Evolutionary conservation across 2,888 invertebrate species (phyloP), one percentile per base, ranked within the genome.

Genomic region (Ophioninae sp.): DNA sequence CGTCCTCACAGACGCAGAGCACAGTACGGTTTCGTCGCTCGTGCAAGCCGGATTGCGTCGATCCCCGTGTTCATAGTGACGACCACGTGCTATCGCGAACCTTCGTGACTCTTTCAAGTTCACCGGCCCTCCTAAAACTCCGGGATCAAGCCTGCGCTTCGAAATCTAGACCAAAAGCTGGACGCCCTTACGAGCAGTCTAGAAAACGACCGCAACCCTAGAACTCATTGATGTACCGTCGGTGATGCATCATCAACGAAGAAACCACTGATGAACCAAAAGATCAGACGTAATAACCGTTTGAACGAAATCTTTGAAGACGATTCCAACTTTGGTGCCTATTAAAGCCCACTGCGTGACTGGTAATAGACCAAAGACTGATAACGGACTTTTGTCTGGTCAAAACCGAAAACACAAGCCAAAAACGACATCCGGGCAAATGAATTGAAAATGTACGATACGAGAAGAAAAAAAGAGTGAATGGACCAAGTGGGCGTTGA

Each of bases 1-100:
- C 89, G 90, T 88, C 89, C 87, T 88, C 84, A 86, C 86, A 89
- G 84, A 87, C 90, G 89, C 90, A 91, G 89, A 85, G 88, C 90
- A 89, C 91, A 91, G 91, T 91, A 88, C 89, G 91, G 89, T 90
- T 87, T 89, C 89, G 91, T 90, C 91, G 89, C 89, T 90, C 91
- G 91, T 89, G 90, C 90, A 90, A 89, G 91, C 88, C 89, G 90
- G 91, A 89, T 90, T 91, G 90, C 90, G 88, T 87, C 88, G 88
- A 91, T 88, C 87, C 83, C 67, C 79, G 75, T 78, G 76, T 75
- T 75, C 79, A 64, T 73, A 77, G 74, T 20, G 59, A 79, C 62
- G 64, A 75, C 86, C 87, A 87, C 87, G 87, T 87, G 87, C 83
- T 75, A 80, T 75, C 70, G 73, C 64, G 37, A 30, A 72, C 23